These are phyloP conservation scores for Philaethria dido DNA, from an alignment of 2,888 invertebrate species.

Conservation along the genomic window DNA sequence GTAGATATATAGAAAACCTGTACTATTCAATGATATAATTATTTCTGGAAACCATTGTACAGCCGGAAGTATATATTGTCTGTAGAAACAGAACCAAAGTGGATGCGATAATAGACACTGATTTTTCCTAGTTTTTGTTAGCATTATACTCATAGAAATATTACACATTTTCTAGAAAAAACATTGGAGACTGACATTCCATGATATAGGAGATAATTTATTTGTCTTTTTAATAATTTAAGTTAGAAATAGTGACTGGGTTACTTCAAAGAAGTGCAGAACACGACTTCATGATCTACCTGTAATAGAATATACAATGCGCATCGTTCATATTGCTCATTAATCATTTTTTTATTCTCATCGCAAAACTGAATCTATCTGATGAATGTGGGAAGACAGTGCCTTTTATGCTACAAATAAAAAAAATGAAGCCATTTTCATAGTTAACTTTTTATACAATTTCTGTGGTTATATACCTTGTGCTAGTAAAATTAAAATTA, in stretches of 20 bases:
- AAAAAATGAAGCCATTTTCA: background rate
- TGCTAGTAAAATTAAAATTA: too few relatives aligned
- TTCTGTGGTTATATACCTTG: background rate
- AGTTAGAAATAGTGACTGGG: too few relatives aligned
- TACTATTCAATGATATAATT: conserved; percentile 5
- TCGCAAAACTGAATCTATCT: background rate
- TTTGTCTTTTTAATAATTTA: background rate
- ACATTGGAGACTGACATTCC: background rate
- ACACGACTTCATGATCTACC: background rate
- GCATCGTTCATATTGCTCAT: background rate
- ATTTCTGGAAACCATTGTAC: background rate
- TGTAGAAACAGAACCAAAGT: background rate
- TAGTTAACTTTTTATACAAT: background rate
- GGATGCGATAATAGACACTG: conserved; percentile 1
- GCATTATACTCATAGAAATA: background rate
- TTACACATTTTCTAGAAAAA: background rate
- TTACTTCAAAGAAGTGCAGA: background rate
- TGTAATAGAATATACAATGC: conserved; percentile 1
- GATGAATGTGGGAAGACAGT: background rate
- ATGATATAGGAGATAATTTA: background rate
- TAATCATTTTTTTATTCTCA: background rate
- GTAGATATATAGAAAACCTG: background rate
- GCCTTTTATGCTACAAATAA: background rate
- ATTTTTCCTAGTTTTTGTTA: background rate
- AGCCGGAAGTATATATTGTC: conserved; percentile 12